These are phyloP conservation scores for Abscondita cerata DNA, from an alignment of 2,888 invertebrate genomes.

Conservation along the genomic window DNA sequence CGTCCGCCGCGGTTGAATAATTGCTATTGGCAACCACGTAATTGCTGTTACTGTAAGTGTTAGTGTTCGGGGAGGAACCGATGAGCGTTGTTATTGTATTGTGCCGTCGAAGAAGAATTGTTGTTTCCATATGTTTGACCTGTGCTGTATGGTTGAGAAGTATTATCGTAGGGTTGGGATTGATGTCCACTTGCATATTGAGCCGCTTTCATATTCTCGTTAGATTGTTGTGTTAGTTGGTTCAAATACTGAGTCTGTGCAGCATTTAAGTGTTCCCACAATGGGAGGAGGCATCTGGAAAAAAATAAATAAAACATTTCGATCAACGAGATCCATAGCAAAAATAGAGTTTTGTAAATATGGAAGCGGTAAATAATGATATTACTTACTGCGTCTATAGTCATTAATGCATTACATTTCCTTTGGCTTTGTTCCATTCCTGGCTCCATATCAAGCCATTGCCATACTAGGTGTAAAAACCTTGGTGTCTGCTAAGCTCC, in stretches of 20 bases:
- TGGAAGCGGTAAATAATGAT: too few relatives aligned
- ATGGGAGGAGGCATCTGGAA: constrained; percentile 56
- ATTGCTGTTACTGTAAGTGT: constrained; percentile 45
- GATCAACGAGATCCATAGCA: too few relatives aligned
- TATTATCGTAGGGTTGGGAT: constrained; percentile 44
- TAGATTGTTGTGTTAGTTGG: constrained; percentile 65
- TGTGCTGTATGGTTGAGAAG: constrained; percentile 28
- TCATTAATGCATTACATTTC: constrained; percentile 2
- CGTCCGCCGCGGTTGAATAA: constrained; percentile 38
- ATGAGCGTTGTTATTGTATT: constrained; percentile 35
- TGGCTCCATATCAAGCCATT: constrained; percentile 28
- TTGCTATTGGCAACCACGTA: constrained; percentile 42
- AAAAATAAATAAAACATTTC: too few relatives aligned
- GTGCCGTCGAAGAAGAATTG: constrained; percentile 24
- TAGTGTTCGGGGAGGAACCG: constrained; percentile 40
- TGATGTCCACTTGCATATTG: constrained; percentile 43
- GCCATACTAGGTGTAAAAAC: too few relatives aligned
- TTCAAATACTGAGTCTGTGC: constrained; percentile 68
- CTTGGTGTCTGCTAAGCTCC: too few relatives aligned
- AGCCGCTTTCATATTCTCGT: constrained; percentile 47
- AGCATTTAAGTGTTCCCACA: constrained; percentile 61
- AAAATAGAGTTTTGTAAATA: too few relatives aligned
- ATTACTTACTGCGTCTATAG: constrained; percentile 27
- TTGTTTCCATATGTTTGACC: constrained; percentile 27
- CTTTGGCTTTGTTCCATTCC: too few relatives aligned